A percentile compares a stretch with the other conserved stretches of the same genome.
Conservation (phyloP, 2,888 invertebrate species). For the Deroplatys truncata region DNA sequence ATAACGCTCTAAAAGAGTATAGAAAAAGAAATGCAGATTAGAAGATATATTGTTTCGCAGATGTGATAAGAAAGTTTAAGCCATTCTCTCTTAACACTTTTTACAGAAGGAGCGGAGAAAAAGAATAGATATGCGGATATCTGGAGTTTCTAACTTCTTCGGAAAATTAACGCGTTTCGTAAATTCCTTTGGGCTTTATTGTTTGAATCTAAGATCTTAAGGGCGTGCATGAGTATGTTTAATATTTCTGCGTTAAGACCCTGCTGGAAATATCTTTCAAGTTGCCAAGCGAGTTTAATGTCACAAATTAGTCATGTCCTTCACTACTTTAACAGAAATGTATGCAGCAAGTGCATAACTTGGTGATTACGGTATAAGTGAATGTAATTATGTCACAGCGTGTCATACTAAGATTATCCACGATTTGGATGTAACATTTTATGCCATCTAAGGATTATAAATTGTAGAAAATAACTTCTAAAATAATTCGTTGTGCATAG, state of each 20-base stretch:
- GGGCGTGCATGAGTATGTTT: neutral
- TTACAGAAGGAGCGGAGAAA: neutral
- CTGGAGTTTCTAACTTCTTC: neutral
- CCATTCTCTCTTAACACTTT: neutral
- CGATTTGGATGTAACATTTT: too few species aligned
- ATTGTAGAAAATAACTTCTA: too few species aligned
- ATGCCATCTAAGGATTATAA: too few species aligned
- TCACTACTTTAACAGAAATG: too few species aligned
- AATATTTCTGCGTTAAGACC: neutral
- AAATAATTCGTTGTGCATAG: too few species aligned
- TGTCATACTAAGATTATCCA: too few species aligned
- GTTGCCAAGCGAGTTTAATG: too few species aligned
- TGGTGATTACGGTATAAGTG: too few species aligned
- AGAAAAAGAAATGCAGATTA: neutral
- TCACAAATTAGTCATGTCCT: too few species aligned
- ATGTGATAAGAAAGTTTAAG: neutral
- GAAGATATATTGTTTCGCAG: neutral
- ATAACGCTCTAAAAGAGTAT: neutral
- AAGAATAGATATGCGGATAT: neutral
- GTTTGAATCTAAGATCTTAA: neutral
- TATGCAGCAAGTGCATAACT: too few species aligned
- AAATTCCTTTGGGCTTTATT: neutral
- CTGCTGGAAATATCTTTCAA: too few species aligned
- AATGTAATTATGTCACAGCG: too few species aligned
- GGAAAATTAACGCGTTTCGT: neutral